These are phyloP conservation scores for Vanessa cardui DNA, from an alignment of 2,888 invertebrate genomes.

Conservation along the genomic window DNA sequence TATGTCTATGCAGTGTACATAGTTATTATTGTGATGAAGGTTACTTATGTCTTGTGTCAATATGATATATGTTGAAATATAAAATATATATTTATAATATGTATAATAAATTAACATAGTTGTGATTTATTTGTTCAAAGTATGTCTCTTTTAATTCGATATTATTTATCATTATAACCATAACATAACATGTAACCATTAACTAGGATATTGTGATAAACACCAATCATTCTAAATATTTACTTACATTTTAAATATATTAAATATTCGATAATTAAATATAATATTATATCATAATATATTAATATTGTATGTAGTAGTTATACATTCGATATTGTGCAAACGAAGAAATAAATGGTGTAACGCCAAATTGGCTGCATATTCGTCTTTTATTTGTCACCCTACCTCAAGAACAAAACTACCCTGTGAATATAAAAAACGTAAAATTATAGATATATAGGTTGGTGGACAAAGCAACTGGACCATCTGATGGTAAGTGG, in stretches of 20 bases:
- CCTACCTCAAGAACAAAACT: background rate
- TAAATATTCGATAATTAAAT: conserved; percentile 17
- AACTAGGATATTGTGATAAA: conserved; percentile 17
- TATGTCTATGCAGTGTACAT: no score
- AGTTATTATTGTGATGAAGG: no score
- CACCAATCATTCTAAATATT: conserved; percentile 29
- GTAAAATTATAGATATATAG: no score
- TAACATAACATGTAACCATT: background rate
- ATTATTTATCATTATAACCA: background rate
- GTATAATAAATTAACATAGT: no score
- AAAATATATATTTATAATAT: no score
- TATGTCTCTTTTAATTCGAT: no score
- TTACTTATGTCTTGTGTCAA: no score
- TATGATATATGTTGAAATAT: no score
- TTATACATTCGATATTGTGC: conserved; percentile 63
- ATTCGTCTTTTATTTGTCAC: conserved; percentile 41
- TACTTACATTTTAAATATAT: conserved; percentile 27
- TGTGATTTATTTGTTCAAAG: no score
- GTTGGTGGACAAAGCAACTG: no score
- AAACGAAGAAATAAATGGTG: conserved; percentile 67
- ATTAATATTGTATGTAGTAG: conserved; percentile 51
- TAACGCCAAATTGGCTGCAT: conserved; percentile 59
- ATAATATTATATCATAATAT: conserved; percentile 42
- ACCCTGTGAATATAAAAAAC: background rate
- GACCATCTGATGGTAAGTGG: no score